Percentiles rank a stretch among this genome's conserved stretches.
phyloP scores from a whole-genome alignment of 1,140 invertebrate species.

The Akabosia matsudoensis region DNA sequence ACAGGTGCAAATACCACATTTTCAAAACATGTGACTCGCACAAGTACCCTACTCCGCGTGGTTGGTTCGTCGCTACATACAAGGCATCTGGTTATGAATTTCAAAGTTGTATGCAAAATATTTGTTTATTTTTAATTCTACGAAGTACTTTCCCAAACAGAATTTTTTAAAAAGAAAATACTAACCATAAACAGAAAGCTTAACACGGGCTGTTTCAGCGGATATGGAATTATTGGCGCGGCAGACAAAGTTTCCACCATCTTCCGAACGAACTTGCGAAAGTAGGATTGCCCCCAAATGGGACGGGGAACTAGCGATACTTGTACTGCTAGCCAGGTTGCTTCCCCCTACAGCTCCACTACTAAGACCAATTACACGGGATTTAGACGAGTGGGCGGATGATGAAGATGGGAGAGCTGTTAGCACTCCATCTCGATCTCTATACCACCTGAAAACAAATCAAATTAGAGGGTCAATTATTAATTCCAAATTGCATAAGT shows the following conservation, averaged over 20 bases:
- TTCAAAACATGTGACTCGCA: no score
- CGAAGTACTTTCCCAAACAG: no score
- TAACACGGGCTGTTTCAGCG: constrained; percentile 76
- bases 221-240: constrained; percentile 83
- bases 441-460: constrained; percentile 35
- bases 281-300: constrained; percentile 47
- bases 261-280: constrained; percentile 64
- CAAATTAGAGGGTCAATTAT: no score
- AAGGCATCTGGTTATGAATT: no score
- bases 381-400: constrained; percentile 20
- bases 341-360: background rate
- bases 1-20: no score
- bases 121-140: no score
- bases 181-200: constrained; percentile 66
- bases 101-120: no score
- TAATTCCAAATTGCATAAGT: no score
- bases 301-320: constrained; percentile 10
- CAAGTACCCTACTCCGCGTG: no score
- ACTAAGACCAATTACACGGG: no score
- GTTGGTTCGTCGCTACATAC: no score
- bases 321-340: constrained; percentile 27
- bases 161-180: no score
- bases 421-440: constrained; percentile 41
- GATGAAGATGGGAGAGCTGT: constrained; percentile 24
- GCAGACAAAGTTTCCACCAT: constrained; percentile 77